A percentile compares a stretch with the other conserved stretches of the same genome.
Evolutionary conservation across 1,140 invertebrate species (phyloP).

Genomic region (Drosophila melanogaster): Release_6_plus_ISO1_MT NT_033777.3:10565001-10565500

Average conservation of each 20-base stretch:
- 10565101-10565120: slow-evolving; percentile 2
- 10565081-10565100: slow-evolving; percentile 52
- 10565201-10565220: background rate
- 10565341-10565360: slow-evolving; percentile 37
- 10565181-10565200: slow-evolving; percentile 4
- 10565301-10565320: background rate
- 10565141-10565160: slow-evolving; percentile 49
- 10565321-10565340: slow-evolving; percentile 20
- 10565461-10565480: slow-evolving; percentile 84
- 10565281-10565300: too few species aligned
- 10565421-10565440: slow-evolving; percentile 29
- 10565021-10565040: slow-evolving; percentile 36
- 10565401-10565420: slow-evolving; percentile 60
- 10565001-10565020: slow-evolving; percentile 16
- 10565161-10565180: slow-evolving; percentile 60
- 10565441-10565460: slow-evolving; percentile 71
- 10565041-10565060: slow-evolving; percentile 48
- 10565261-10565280: too few species aligned
- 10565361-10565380: slow-evolving; percentile 59
- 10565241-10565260: background rate
- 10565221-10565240: slow-evolving; percentile 33
- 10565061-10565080: slow-evolving; percentile 21
- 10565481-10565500: slow-evolving; percentile 66
- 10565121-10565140: slow-evolving; percentile 35
- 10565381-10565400: slow-evolving; percentile 78